Base-by-base conservation (phyloP, 2,888 invertebrate genomes). In the Drosophila borborema region DNA sequence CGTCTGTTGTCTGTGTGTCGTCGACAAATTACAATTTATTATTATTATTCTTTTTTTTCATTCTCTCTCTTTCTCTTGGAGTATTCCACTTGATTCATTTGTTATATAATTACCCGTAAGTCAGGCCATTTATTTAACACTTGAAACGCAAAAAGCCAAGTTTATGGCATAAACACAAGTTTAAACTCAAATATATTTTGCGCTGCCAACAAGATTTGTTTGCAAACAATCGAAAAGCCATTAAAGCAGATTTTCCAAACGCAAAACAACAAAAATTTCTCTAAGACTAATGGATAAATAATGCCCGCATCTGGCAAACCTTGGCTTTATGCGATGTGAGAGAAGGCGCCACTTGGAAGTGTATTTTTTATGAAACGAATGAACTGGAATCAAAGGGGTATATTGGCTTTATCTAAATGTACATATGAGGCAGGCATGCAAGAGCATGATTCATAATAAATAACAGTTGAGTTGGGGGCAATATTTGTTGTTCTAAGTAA, bases 201-300 rank as follows among this genome's bases (percentile, higher is more conserved):
- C 14, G 7, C 3, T 14, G 7, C 14, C 0, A 14, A 23, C 2
- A 10, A 18, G 28, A 41, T 34, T 58, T 45, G 43, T 34, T 45
- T 45, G 6, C 34, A 16, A 60, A 38, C 72, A 60, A 69, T 62
- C 41, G 53, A 77, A 54, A 46, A n/a, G 55, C 48, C 65, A 58
- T 77, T 73, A 63, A 65, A 65, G 8, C 51, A 64, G 53, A 23
- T 60, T 65, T 49, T 3, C n/a, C 9, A 31, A 41, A 23, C 28
- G 31, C 38, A 55, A 59, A 63, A 56, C 48, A 63, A 60, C 48
- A 59, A 38, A 48, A 53, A 53, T 62, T 20, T 45, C 40, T 36
- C 45, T 23, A 23, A 46, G 62, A 41, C 58, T 67, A 77, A 77
- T 72, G 66, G 61, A 54, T 45, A 63, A 55, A 63, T 49, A 61